phyloP scores from a whole-genome alignment of 2,113 vertebrate species.

The Eulacestoma nigropectus region DNA sequence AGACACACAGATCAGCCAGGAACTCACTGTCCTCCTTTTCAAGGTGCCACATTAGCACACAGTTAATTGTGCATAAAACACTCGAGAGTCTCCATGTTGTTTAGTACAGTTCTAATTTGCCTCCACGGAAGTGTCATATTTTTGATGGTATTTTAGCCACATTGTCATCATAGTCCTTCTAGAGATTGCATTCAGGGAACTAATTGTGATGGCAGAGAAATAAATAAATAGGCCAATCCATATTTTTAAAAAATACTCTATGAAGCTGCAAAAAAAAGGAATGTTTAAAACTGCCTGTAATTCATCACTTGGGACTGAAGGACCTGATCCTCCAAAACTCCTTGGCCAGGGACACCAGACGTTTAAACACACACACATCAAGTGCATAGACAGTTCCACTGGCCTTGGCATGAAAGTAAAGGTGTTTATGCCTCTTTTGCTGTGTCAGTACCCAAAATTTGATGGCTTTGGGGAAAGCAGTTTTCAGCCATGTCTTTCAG shows the following conservation, averaged over 20 bases:
- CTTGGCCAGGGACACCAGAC: neutral
- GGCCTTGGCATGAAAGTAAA: neutral
- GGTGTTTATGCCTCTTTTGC: neutral
- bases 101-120: neutral
- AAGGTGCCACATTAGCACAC: neutral
- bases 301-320: neutral
- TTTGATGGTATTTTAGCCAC: neutral
- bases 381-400: neutral
- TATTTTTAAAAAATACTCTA: accelerated
- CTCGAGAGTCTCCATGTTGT: neutral
- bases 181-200: neutral
- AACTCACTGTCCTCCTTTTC: neutral
- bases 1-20: neutral
- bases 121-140: neutral
- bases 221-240: neutral
- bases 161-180: neutral
- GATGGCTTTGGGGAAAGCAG: neutral
- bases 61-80: neutral
- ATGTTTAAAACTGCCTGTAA: neutral
- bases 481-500: neutral
- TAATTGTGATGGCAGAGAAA: neutral
- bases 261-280: neutral
- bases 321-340: neutral
- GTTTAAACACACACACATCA: neutral
- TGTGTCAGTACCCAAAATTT: neutral